These are phyloP conservation scores for Nicator chloris DNA, from an alignment of 2,113 vertebrate genomes.

Conservation along the genomic window DNA sequence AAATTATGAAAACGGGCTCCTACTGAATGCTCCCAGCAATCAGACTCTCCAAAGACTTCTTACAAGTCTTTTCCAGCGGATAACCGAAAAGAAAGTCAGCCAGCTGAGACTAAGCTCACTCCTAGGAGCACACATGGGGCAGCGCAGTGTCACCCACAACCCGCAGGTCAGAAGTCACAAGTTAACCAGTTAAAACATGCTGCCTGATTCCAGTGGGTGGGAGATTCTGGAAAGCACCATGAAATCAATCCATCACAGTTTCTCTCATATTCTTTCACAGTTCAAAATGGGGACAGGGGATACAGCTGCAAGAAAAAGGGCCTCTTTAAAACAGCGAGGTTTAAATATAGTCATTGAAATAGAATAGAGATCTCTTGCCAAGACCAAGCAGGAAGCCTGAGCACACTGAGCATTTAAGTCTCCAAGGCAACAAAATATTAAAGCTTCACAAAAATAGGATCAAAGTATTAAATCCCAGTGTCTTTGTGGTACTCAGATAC, in stretches of 20 bases:
- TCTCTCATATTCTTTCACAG: not conserved
- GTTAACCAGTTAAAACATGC: not conserved
- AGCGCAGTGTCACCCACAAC: not conserved
- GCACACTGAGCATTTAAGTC: conserved; percentile 1
- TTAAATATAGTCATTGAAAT: conserved; percentile 25
- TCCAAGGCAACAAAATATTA: conserved; percentile 64
- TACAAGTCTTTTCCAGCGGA: not conserved
- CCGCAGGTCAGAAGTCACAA: not conserved
- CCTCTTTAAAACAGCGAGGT: conserved; percentile 10
- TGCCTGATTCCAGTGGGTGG: not conserved
- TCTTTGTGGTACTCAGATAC: conserved; percentile 24
- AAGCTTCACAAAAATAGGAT: conserved; percentile 45
- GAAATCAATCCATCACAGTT: not conserved
- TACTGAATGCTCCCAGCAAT: not conserved
- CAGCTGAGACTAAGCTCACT: not conserved
- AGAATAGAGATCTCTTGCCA: conserved; percentile 37
- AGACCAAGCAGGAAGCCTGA: conserved; percentile 51
- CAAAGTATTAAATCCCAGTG: conserved; percentile 3
- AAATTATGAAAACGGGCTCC: not conserved
- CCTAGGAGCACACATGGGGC: not conserved
- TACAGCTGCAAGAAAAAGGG: conserved; percentile 18
- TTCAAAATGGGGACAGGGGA: conserved; percentile 1
- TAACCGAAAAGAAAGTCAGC: not conserved
- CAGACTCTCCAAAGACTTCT: not conserved
- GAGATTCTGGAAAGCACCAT: not conserved